Base-by-base conservation (phyloP, 2,888 invertebrate genomes). In the Monochamus alternatus region DNA sequence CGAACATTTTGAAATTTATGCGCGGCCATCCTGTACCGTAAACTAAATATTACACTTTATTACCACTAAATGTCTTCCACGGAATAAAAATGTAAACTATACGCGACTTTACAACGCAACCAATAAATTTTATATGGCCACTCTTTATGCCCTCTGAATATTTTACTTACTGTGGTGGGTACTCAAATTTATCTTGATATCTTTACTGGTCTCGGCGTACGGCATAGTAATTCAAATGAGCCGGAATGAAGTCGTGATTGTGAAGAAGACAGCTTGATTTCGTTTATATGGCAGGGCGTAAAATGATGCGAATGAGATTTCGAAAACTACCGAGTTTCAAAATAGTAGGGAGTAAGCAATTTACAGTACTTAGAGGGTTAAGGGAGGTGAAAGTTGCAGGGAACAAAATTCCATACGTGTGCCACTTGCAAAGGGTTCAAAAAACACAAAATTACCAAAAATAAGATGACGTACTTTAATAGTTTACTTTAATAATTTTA, bases 41-140 rank as follows among this genome's bases (percentile, higher is more conserved):
- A 85, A 85, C 82, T 84, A 83, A 85, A 84, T 84, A 84, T 84
- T 84, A 85, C 84, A 84, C 80, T 86, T 86, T 84, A 85, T 78
- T 84, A 80, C 83, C 82, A 84, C 79, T 86, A 86, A 86, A 86
- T 76, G 85, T 85, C 84, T 76, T 76, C 73, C 73, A 70, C 77
- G 80, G 82, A 82, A 84, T 85, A 84, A 83, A 85, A 85, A 84
- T 78, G 77, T 78, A 79, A 66, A 78, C 78, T 80, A 75, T 63
- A 68, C 82, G 82, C 81, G 78, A 78, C 81, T 83, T 84, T 84
- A 84, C 81, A 84, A 81, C 83, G 78, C 76, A 81, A 80, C 80
- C 79, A 80, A 82, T 82, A 81, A 79, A 80, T 83, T 84, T 84
- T 82, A 82, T 83, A 81, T 78, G 79, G 62, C 76, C 65, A 68